A percentile compares a stretch with the other conserved stretches of the same genome.
Evolutionary conservation across 2,797 vertebrate genomes (phyloP).

Genomic region (Xiphorhynchus erythropygius): DNA sequence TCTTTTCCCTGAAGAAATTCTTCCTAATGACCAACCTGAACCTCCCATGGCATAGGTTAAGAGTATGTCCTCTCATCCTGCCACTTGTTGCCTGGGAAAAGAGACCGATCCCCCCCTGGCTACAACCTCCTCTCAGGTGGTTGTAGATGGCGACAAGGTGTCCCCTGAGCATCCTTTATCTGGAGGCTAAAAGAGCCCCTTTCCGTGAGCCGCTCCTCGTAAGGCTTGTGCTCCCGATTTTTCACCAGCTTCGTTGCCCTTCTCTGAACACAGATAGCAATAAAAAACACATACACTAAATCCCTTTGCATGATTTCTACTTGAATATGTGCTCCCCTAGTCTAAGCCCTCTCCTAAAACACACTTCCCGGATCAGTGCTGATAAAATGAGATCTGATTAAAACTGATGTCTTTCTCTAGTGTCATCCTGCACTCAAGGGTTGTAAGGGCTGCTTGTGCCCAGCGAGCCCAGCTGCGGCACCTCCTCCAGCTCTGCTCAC

Average conservation of each 20-base stretch:
- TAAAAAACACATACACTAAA: rapidly evolving
- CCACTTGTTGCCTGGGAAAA: neutral
- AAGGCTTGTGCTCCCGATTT: neutral
- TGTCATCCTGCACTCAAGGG: rapidly evolving
- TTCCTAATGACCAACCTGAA: neutral
- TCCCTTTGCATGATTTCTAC: too few relatives aligned
- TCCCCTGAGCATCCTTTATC: neutral
- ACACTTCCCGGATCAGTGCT: rapidly evolving
- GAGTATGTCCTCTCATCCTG: neutral
- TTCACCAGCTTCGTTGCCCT: neutral
- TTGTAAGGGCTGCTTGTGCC: too few relatives aligned
- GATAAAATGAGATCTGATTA: neutral
- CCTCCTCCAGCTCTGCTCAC: too few relatives aligned
- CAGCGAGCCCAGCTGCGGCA: too few relatives aligned
- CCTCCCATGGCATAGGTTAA: neutral
- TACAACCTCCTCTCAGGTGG: neutral
- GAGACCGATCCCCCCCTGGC: too few relatives aligned
- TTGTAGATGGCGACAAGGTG: neutral
- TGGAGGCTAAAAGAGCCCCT: neutral
- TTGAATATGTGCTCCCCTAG: neutral
- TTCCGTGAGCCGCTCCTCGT: neutral
- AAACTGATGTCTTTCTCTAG: rapidly evolving
- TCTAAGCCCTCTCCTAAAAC: neutral
- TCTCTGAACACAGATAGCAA: neutral
- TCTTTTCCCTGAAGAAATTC: neutral